Percentiles rank a stretch among this genome's conserved stretches.
phyloP scores from a whole-genome alignment of 2,888 invertebrate genomes.

The Synergus japonicus region DNA sequence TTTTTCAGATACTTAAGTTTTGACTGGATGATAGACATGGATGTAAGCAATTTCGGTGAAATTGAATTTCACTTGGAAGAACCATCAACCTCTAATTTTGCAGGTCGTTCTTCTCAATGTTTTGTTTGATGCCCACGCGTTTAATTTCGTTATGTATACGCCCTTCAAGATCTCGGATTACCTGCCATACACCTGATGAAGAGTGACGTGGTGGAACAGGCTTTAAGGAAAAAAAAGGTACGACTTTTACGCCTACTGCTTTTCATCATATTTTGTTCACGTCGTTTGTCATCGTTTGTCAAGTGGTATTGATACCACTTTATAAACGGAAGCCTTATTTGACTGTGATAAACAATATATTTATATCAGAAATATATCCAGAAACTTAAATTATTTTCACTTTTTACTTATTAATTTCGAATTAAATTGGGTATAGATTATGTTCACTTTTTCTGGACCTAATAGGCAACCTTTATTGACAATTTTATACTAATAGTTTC shows the following conservation, averaged over 20 bases:
- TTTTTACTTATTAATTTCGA: no score
- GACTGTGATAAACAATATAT: no score
- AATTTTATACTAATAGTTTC: no score
- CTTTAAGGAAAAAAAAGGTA: conserved; percentile 24
- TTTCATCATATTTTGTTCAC: conserved; percentile 13
- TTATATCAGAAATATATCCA: neutral
- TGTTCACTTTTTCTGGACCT: no score
- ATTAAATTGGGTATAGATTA: no score
- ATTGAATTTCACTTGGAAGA: conserved; percentile 24
- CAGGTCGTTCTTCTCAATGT: conserved; percentile 5
- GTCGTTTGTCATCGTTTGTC: conserved; percentile 30
- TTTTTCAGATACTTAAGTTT: conserved; percentile 22
- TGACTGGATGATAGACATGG: conserved; percentile 2
- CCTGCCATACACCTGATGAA: conserved; percentile 8
- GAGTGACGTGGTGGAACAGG: conserved; percentile 11
- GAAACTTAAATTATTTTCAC: neutral
- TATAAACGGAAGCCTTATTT: neutral
- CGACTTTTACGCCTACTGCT: neutral
- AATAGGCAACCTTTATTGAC: no score
- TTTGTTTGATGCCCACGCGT: conserved; percentile 16
- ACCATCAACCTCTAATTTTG: conserved; percentile 1
- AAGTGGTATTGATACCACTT: neutral
- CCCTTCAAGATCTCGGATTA: conserved; percentile 10
- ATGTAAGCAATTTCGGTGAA: neutral
- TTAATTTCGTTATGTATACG: conserved; percentile 21